A percentile compares a stretch with the other conserved stretches of the same genome.
phyloP scores from a whole-genome alignment of 2,797 vertebrate genomes.

The Scolopax rusticola region DNA sequence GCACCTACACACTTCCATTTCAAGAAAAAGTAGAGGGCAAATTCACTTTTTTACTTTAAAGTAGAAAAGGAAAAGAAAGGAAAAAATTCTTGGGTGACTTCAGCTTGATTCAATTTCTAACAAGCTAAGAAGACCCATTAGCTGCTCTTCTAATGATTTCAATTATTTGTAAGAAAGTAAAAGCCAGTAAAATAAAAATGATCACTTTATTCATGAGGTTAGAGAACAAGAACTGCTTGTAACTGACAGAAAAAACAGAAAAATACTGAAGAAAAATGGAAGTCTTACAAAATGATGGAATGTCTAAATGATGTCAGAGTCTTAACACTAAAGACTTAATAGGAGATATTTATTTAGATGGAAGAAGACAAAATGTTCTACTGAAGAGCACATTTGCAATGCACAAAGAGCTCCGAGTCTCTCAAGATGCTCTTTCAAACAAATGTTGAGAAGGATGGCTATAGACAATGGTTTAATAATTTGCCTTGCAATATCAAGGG shows the following conservation, averaged over 20 bases:
- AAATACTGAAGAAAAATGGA: conserved; percentile 53
- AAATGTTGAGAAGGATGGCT: conserved; percentile 71
- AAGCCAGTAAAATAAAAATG: conserved; percentile 17
- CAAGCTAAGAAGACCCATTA: conserved; percentile 11
- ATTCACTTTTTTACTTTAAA: conserved; percentile 1
- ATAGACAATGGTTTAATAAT: conserved; percentile 72
- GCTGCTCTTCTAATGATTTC: conserved; percentile 5
- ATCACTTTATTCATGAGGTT: conserved; percentile 13
- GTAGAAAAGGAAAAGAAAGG: neutral
- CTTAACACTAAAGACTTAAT: conserved; percentile 69
- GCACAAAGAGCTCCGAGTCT: conserved; percentile 64
- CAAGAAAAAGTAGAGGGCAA: neutral
- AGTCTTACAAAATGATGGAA: conserved; percentile 51
- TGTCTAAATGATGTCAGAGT: conserved; percentile 51
- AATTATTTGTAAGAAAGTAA: conserved; percentile 13
- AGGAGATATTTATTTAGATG: conserved; percentile 74
- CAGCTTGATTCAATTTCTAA: neutral
- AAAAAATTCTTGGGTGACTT: conserved; percentile 44
- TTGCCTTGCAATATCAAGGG: conserved; percentile 55
- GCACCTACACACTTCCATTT: conserved; percentile 29
- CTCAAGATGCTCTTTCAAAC: conserved; percentile 77
- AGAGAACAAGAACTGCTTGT: conserved; percentile 16
- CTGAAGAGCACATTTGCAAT: conserved; percentile 70
- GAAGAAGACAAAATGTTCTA: conserved; percentile 76
- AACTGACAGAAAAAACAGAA: neutral